phyloP scores from a whole-genome alignment of 2,797 vertebrate species.

The Sebastes alutus region DNA sequence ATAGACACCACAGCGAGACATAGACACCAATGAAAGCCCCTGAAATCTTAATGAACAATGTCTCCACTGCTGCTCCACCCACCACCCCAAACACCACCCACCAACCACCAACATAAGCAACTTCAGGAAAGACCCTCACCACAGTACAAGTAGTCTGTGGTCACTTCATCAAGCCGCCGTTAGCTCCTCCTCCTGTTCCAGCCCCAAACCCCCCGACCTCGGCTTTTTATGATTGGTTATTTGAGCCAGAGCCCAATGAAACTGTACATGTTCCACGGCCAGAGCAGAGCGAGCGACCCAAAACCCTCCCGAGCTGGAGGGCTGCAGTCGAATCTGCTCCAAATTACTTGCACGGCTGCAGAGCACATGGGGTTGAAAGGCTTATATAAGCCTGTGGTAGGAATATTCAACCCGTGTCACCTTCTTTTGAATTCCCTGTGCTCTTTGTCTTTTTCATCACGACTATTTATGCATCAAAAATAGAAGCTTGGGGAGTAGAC shows the following conservation, averaged over 20 bases:
- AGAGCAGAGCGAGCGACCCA: slow-evolving; percentile 48
- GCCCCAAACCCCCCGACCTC: slow-evolving; percentile 64
- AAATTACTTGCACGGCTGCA: slow-evolving; percentile 74
- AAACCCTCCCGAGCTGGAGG: slow-evolving; percentile 53
- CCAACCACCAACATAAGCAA: slow-evolving; percentile 72
- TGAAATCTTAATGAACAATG: slow-evolving; percentile 73
- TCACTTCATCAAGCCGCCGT: slow-evolving; percentile 45
- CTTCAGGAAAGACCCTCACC: slow-evolving; percentile 79
- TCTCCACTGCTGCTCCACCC: slow-evolving; percentile 71
- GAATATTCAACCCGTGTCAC: slow-evolving; percentile 69
- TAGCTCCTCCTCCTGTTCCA: slow-evolving; percentile 57
- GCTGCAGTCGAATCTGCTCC: slow-evolving; percentile 63
- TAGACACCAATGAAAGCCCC: slow-evolving; percentile 54
- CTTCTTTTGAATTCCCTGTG: slow-evolving; percentile 52
- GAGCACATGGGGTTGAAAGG: slow-evolving; percentile 72
- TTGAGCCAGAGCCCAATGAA: slow-evolving; percentile 60
- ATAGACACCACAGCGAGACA: slow-evolving; percentile 54
- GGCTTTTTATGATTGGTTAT: slow-evolving; percentile 61
- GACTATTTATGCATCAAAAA: slow-evolving; percentile 41
- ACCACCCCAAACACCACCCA: slow-evolving; percentile 43
- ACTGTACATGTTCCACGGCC: slow-evolving; percentile 54
- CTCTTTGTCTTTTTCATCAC: slow-evolving; percentile 45
- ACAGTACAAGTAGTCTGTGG: slow-evolving; percentile 73
- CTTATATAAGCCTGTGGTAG: slow-evolving; percentile 77
- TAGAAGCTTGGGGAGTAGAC: not conserved